Evolutionary conservation across 1,140 invertebrate genomes (phyloP), one percentile per base, ranked within the genome.

Genomic region (Rhagoletis zephyria): DNA sequence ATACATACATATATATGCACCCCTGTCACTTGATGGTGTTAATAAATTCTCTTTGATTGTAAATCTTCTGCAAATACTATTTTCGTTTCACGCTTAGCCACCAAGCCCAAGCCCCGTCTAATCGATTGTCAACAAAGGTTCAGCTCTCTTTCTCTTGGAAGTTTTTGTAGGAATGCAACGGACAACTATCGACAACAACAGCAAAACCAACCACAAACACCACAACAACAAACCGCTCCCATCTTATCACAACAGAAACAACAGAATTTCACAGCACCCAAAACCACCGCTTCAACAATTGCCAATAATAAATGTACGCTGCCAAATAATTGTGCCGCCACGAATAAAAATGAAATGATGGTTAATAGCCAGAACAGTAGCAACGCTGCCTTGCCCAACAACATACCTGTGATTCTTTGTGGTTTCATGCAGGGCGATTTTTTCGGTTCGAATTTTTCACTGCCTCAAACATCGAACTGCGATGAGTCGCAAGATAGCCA

Each of bases 361-460:
- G 48, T 2, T 10, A 81, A 81, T 81, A 81, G 42, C 16, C 48
- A 9, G 4, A 70, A 10, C 48, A 56, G 10, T 30, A 56, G 74
- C 9, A 42, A 45, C 16, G 16, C 74, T 19, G n/a, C 16, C 7
- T 16, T 87, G 2, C 60, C 81, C 19, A 85, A 63, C 19, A 85
- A 63, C 30, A 70, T 93, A 87, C 92, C 92, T 40, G 89, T 93
- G 6, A 90, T 93, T 64, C 89, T 93, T 5, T 93, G 90, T 30
- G 92, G 92, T 16, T 90, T 93, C 30, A 85, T 93, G 85, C 92
- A 91, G 70, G 89, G 90, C n/a, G 91, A 91, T 48, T 89, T 93
- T n/a, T 90, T 92, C 85, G 91, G 90, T 88, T 91, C 91, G 6
- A 90, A 89, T 4, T 89, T 91, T 63, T 90, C 91, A 64, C 81